Base-by-base conservation (phyloP, 2,888 invertebrate genomes). In the Caenorhabditis uteleia region DNA sequence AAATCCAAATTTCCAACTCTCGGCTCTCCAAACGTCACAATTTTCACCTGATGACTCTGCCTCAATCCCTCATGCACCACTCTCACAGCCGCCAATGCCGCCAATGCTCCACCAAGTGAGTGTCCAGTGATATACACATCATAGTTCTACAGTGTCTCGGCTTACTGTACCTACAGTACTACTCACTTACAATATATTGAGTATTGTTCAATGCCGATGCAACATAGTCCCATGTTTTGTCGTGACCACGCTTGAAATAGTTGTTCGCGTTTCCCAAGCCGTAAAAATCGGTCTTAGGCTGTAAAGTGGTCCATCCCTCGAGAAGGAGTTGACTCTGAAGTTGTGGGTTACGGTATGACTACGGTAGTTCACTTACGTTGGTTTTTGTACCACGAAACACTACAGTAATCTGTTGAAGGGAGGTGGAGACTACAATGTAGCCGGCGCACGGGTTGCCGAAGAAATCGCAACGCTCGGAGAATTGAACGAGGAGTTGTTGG, bases 11-110 rank as follows among this genome's bases (percentile, higher is more conserved):
- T 75, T 5, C 81, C 80, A 18, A 76, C 73, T 36, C 81, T 53
- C 0, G 81, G 81, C 65, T 81, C 74, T 2, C 81, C 81, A 44
- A 80, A 81, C 0, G 78, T 80, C 31, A 74, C 68, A 2, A 80
- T 44, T 36, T 67, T 68, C 20, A 80, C 59, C 43, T 68, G 69
- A 18, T 73, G 53, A 29, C 70, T 50, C 23, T 64, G 59, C 6
- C 72, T 57, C 25, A 69, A 39, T 3, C 68, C 64, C 18, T 55
- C 40, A 25, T 49, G 43, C n/a, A 66, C 56, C 39, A 58, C 60
- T 21, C 55, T 34, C 2, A 60, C 48, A 16, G 56, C 60, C 18
- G 40, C 40, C 2, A 69, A 38, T 10, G 43, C 53, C 40, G 68
- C 49, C 53, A 48, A 31, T 2, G 80, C 80, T 14, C 75, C 80